Base-by-base conservation (phyloP, 1,140 invertebrate species). In the Gonatopus flavifemur region DNA sequence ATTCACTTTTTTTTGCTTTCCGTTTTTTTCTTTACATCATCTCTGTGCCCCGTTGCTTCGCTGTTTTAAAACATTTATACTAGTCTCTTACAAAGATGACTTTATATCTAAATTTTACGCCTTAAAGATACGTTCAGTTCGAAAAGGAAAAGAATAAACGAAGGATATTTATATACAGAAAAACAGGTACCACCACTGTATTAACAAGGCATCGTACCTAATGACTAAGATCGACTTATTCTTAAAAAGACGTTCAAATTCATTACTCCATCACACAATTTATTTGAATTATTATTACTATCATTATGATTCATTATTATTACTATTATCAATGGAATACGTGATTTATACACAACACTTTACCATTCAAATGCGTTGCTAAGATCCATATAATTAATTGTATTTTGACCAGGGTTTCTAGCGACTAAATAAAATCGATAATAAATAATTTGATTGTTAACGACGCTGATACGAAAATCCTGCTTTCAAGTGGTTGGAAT, bases 131-230 rank as follows among this genome's bases (percentile, higher is more conserved):
- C 48, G 62, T 51, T 65, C 57, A 69, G 55, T 67, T 70, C 52
- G 49, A 55, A 64, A 52, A 65, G 66, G 49, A 55, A 64, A 52
- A 65, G 66, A 67, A 54, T 58, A 64, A 67, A 62, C n/a, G n/a
- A n/a, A n/a, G n/a, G 61, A 69, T 68, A 69, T n/a, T n/a, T n/a
- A n/a, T 66, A 70, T 60, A 67, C 54, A 66, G 52, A 69, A 56
- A n/a, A 65, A 69, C 63, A 70, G 68, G 67, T 70, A 70, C 66
- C 57, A 59, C 59, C 59, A 57, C 47, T 55, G 44, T 48, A 59
- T 38, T 43, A 42, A 57, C 47, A 37, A 57, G 43, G 52, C 22
- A 51, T 59, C 56, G 42, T 45, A 58, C 61, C 42, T 62, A 62
- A 46, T 58, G 57, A 59, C 55, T 52, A 61, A 67, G 54, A 52